A percentile compares a stretch with the other conserved stretches of the same genome.
phyloP scores from a whole-genome alignment of 2,888 invertebrate genomes.

The Clepsis dumicolana region DNA sequence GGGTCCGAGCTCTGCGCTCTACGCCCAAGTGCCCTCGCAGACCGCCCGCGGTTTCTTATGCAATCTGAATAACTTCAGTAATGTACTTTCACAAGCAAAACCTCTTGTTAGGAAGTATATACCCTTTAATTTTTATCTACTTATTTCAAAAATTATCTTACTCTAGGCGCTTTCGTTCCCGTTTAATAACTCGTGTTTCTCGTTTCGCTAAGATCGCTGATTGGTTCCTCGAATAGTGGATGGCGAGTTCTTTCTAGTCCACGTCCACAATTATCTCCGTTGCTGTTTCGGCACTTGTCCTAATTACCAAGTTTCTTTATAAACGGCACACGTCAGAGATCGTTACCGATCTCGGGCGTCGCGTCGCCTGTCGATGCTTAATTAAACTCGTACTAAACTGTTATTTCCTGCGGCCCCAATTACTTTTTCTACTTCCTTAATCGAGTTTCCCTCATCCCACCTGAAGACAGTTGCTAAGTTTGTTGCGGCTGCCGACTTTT shows the following conservation, averaged over 20 bases:
- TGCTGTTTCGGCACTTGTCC: conserved; percentile 7
- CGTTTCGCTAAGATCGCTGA: background rate
- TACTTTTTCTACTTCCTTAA: conserved; percentile 76
- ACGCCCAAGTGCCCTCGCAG: conserved; percentile 46
- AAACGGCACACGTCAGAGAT: conserved; percentile 34
- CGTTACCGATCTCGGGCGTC: conserved; percentile 27
- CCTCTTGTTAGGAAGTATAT: conserved; percentile 42
- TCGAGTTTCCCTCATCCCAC: conserved; percentile 76
- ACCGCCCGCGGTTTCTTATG: conserved; percentile 51
- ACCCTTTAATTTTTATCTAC: conserved; percentile 37
- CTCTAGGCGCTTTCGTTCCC: conserved; percentile 22
- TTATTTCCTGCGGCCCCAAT: conserved; percentile 61
- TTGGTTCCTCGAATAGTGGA: background rate
- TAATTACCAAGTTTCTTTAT: conserved; percentile 16
- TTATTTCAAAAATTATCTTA: too few relatives aligned
- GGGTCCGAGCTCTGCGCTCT: conserved; percentile 46
- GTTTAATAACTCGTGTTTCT: conserved; percentile 2
- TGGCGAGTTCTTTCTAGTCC: background rate
- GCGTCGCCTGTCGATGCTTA: conserved; percentile 51
- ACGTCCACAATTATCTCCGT: background rate
- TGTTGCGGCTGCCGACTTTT: conserved; percentile 69
- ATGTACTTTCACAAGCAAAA: conserved; percentile 51
- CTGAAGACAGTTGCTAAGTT: conserved; percentile 76
- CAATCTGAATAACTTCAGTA: conserved; percentile 55
- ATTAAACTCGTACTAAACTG: conserved; percentile 64